phyloP scores from a whole-genome alignment of 2,888 invertebrate species.

The Tridacna crocea region DNA sequence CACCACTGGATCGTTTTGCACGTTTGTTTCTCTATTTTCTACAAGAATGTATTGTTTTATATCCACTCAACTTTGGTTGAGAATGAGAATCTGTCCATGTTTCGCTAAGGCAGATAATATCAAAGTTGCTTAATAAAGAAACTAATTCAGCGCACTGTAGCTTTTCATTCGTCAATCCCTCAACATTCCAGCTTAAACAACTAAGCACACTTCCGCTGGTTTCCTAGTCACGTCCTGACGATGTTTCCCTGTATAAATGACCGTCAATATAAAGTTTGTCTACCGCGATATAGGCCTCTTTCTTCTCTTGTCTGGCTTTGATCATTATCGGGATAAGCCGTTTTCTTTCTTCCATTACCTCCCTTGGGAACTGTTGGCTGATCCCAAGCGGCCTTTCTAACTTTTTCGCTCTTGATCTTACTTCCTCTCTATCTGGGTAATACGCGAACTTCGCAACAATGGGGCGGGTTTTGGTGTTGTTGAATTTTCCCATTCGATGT shows the following conservation, averaged over 20 bases:
- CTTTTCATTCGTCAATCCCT: background rate
- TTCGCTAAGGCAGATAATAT: no score
- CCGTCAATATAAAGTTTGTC: background rate
- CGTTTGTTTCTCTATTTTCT: background rate
- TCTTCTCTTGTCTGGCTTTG: background rate
- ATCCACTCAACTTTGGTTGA: no score
- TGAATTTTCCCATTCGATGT: no score
- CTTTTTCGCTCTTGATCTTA: background rate
- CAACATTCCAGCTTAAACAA: background rate
- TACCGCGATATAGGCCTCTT: background rate
- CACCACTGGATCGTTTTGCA: background rate
- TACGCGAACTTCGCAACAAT: background rate
- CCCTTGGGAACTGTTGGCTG: background rate
- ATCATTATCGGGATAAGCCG: background rate
- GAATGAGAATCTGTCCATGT: no score
- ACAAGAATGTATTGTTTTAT: background rate
- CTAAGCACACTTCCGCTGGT: background rate
- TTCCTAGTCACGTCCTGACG: background rate
- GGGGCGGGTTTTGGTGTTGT: background rate
- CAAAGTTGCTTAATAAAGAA: background rate
- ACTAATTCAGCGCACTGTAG: background rate
- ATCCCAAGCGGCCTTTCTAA: background rate
- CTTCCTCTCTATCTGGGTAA: background rate
- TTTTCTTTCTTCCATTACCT: no score
- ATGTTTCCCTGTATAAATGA: background rate